Conservation (phyloP, 2,113 vertebrate species). For the Hiodon alosoides region DNA sequence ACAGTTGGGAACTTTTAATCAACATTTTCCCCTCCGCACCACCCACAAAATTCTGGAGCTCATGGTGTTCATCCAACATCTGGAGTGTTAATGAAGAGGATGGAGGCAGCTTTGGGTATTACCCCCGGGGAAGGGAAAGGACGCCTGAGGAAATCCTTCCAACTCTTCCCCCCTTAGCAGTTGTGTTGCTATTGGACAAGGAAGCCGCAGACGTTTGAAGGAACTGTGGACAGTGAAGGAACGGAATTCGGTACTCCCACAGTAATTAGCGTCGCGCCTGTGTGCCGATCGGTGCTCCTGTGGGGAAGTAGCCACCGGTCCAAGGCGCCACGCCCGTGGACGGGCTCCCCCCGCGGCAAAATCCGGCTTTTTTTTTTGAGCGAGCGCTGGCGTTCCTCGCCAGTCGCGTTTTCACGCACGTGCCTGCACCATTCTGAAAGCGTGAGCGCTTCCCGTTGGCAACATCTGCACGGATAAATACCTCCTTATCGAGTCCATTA, state of each 20-base stretch:
- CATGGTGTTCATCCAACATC: slow-evolving; percentile 50
- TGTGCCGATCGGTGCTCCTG: too few species aligned
- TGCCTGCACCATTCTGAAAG: background rate
- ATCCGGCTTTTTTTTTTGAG: background rate
- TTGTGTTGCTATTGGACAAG: too few species aligned
- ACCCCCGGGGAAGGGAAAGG: slow-evolving; percentile 44
- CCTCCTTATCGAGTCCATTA: slow-evolving; percentile 56
- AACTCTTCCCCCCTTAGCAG: too few species aligned
- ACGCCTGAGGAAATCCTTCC: slow-evolving; percentile 21
- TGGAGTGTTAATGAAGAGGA: slow-evolving; percentile 67
- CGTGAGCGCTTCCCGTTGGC: slow-evolving; percentile 4
- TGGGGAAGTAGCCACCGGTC: too few species aligned
- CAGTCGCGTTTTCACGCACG: background rate
- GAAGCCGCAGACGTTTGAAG: too few species aligned
- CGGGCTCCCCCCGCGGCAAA: background rate
- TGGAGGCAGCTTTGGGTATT: slow-evolving; percentile 42
- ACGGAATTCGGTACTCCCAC: too few species aligned
- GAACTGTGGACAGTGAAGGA: too few species aligned
- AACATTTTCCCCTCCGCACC: slow-evolving; percentile 20
- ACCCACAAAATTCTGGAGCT: slow-evolving; percentile 29
- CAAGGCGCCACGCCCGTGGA: background rate
- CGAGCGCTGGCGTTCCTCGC: background rate
- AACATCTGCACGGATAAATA: slow-evolving; percentile 47
- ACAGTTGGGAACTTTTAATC: too few species aligned
- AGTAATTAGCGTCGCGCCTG: too few species aligned